Evolutionary conservation across 1,140 invertebrate species (phyloP).

Genomic region (Hesperophylax magnus): DNA sequence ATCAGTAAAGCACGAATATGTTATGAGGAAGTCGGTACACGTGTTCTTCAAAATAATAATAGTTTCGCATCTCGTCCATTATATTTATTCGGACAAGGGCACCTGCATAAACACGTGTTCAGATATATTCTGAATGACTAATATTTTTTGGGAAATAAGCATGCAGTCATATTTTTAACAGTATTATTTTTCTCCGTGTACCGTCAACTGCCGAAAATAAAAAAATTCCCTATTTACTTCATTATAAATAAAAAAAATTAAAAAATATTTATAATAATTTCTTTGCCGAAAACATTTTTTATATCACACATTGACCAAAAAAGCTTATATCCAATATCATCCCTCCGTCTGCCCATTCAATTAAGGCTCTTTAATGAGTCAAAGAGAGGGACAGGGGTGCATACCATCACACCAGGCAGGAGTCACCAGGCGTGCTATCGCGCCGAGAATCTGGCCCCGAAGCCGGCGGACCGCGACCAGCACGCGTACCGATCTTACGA

Average conservation of each 20-base stretch:
- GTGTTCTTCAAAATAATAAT: too few relatives aligned
- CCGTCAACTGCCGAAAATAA: too few relatives aligned
- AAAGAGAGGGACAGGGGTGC: neutral
- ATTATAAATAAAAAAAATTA: neutral
- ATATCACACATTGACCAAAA: neutral
- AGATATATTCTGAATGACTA: too few relatives aligned
- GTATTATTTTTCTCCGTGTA: too few relatives aligned
- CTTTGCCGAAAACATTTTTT: neutral
- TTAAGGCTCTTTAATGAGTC: constrained; percentile 15
- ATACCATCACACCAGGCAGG: constrained; percentile 34
- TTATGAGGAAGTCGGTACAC: too few relatives aligned
- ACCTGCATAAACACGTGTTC: too few relatives aligned
- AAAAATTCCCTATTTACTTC: too few relatives aligned
- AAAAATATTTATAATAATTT: neutral
- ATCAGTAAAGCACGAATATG: too few relatives aligned
- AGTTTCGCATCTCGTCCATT: too few relatives aligned
- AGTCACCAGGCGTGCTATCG: constrained; percentile 44
- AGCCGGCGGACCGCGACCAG: constrained; percentile 53
- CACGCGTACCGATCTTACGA: constrained; percentile 48
- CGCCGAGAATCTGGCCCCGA: constrained; percentile 9
- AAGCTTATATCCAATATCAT: neutral
- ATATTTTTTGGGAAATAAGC: too few relatives aligned
- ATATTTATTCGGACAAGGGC: too few relatives aligned
- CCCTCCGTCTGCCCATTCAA: neutral
- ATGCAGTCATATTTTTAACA: too few relatives aligned